Evolutionary conservation across 1,140 invertebrate species (phyloP).

Genomic region (Neoseiulus cucumeris): DNA sequence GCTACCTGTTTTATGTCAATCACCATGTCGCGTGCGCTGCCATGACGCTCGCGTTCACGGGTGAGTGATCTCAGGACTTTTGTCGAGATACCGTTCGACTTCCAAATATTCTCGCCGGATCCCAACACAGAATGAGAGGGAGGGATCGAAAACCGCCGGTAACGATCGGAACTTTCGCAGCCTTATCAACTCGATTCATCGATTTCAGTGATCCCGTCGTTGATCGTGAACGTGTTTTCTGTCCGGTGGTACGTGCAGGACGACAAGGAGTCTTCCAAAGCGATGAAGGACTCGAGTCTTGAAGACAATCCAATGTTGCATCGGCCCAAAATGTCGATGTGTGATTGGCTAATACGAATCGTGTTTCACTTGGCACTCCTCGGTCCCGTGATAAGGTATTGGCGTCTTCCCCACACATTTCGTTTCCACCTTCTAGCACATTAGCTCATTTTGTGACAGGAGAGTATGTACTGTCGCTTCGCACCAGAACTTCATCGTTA

Average conservation of each 20-base stretch:
- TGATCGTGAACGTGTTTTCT: slow-evolving; percentile 7
- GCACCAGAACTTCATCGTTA: no score
- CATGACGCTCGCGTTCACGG: slow-evolving; percentile 1
- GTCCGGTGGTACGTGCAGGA: slow-evolving; percentile 2
- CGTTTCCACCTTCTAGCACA: no score
- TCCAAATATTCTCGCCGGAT: no score
- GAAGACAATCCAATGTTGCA: slow-evolving; percentile 4
- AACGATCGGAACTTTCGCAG: no score
- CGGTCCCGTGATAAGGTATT: background rate
- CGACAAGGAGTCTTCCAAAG: slow-evolving; percentile 6
- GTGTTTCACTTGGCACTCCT: background rate
- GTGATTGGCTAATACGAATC: slow-evolving; percentile 6
- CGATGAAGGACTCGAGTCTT: slow-evolving; percentile 1
- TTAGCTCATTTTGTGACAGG: no score
- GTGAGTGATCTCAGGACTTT: background rate
- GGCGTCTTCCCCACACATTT: no score
- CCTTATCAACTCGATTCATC: no score
- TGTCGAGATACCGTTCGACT: no score
- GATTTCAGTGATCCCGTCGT: slow-evolving; percentile 1
- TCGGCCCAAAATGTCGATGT: slow-evolving; percentile 10
- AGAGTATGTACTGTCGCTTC: no score
- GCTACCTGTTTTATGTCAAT: slow-evolving; percentile 10
- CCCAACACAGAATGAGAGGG: no score
- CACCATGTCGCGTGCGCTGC: background rate
- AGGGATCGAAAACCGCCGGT: no score